Evolutionary conservation across 2,113 vertebrate genomes (phyloP), one percentile per base, ranked within the genome.

Genomic region (Marmota flaviventris): DNA sequence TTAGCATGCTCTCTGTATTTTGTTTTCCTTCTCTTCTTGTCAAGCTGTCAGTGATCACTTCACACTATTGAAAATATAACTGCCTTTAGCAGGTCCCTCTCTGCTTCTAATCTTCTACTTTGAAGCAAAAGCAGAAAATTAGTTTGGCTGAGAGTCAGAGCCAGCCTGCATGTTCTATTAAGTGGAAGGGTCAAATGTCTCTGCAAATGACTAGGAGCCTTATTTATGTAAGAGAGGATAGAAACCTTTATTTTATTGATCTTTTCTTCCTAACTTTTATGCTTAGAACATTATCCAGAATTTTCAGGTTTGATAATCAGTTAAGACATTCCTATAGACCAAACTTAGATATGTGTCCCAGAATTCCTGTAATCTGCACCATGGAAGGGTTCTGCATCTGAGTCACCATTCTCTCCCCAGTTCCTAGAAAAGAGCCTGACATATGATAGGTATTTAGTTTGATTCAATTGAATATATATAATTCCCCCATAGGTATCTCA

Each of bases 91-190:
- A 76, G 61, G 58, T 94, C 67, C 20, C 67, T 97, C 61, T 42
- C 25, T 82, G 51, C 37, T 85, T 95, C 75, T 94, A 88, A 93
- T 88, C 83, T 90, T 61, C 75, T 87, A 2, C 65, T 96, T 94
- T 95, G 87, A 94, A 96, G 93, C 85, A 58, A 77, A 75, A 93
- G 37, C 76, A 93, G 92, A 97, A 95, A 97, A 95, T 97, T 79
- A 96, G 51, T 94, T 98, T 98, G 93, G 67, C 61, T 65, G 34
- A 76, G 51, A 82, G 72, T 96, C 91, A 95, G 91, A 48, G 51
- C 53, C 48, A 32, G 56, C 22, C 48, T 89, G 67, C 34, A 56
- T 83, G 34, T 70, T 96, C 61, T 89, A 94, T 76, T 85, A 91
- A 93, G 67, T 25, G 27, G 45, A n/a, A 34, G 53, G 25, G 67